Conservation (phyloP, 2,113 vertebrate genomes). For the Chaetura pelagica region DNA sequence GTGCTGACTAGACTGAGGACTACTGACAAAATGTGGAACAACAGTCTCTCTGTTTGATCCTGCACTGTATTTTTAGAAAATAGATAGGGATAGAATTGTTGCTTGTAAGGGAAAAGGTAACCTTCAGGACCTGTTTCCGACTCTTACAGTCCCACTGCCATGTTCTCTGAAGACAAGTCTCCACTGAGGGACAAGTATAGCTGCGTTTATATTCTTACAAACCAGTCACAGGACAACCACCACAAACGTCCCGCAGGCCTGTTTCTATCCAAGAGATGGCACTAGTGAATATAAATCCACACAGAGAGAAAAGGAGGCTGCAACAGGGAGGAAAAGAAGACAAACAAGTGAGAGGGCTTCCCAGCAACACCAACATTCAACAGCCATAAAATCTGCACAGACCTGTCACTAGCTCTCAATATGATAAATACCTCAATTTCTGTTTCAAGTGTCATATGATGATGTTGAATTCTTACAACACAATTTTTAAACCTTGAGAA, state of each 20-base stretch:
- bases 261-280: slow-evolving; percentile 16
- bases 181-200: accelerated
- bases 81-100: background rate
- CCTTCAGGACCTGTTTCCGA: accelerated
- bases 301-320: too few relatives aligned
- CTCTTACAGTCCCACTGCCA: background rate
- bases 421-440: accelerated
- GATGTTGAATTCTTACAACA: background rate
- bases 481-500: background rate
- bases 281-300: background rate
- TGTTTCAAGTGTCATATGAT: accelerated
- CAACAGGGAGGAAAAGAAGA: background rate
- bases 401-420: background rate
- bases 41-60: background rate
- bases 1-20: background rate
- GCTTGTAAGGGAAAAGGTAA: background rate
- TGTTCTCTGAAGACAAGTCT: background rate
- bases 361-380: background rate
- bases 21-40: background rate
- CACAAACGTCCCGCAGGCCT: background rate
- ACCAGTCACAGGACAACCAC: background rate
- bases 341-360: accelerated
- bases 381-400: background rate
- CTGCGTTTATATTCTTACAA: background rate
- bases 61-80: background rate